Evolutionary conservation across 1,140 invertebrate genomes (phyloP).

Genomic region (Condylostylus longicornis): DNA sequence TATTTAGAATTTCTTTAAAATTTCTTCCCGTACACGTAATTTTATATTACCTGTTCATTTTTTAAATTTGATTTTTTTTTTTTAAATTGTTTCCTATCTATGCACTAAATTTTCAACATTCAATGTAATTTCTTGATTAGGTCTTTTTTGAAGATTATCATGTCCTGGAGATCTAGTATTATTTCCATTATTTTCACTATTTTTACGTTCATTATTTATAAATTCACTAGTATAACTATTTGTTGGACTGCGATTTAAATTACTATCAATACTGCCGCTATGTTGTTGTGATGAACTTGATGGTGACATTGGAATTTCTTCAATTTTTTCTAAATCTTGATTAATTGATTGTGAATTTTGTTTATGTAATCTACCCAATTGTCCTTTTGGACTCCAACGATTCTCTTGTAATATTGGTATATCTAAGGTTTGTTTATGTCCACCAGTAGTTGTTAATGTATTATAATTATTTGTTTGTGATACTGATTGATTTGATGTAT

Average conservation of each 20-base stretch:
- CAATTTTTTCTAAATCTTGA: constrained; percentile 52
- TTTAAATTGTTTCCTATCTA: constrained; percentile 31
- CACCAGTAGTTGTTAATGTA: neutral
- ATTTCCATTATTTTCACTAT: too few relatives aligned
- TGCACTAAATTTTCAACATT: constrained; percentile 25
- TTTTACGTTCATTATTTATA: too few relatives aligned
- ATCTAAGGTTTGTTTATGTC: constrained; percentile 20
- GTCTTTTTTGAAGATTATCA: constrained; percentile 3
- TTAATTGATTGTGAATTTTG: constrained; percentile 56
- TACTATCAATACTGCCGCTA: constrained; percentile 25
- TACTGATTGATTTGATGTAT: constrained; percentile 18
- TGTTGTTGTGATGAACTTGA: constrained; percentile 23
- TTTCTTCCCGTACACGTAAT: too few relatives aligned
- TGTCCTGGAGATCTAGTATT: too few relatives aligned
- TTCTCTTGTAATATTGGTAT: constrained; percentile 24
- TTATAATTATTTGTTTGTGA: too few relatives aligned
- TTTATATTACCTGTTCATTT: too few relatives aligned
- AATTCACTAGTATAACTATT: too few relatives aligned
- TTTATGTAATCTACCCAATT: constrained; percentile 37
- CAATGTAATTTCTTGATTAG: constrained; percentile 20
- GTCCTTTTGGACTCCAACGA: constrained; percentile 23
- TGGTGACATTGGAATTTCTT: constrained; percentile 42
- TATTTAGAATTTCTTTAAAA: too few relatives aligned
- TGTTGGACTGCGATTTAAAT: constrained; percentile 28
- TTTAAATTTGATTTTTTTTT: constrained; percentile 23